phyloP scores from a whole-genome alignment of 1,140 invertebrate genomes.

The Zaprionus kolodkinae region DNA sequence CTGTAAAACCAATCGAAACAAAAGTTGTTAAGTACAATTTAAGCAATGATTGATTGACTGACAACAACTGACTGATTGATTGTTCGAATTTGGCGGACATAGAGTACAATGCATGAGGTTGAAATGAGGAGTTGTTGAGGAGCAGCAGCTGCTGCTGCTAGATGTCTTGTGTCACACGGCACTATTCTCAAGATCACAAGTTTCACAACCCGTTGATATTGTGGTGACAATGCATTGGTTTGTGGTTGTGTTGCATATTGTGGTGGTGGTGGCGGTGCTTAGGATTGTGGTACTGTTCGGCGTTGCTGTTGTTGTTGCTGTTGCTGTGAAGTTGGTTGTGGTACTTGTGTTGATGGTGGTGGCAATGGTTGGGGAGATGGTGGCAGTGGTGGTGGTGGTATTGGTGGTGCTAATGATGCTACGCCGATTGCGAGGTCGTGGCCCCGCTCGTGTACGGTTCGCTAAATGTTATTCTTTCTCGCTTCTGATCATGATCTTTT shows the following conservation, averaged over 20 bases:
- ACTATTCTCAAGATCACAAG: background rate
- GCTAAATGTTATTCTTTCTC: conserved; percentile 79
- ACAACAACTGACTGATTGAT: conserved; percentile 29
- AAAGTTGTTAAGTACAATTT: conserved; percentile 70
- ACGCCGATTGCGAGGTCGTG: conserved; percentile 60
- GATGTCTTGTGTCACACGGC: conserved; percentile 28
- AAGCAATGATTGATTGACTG: conserved; percentile 57
- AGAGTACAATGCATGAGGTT: conserved; percentile 17
- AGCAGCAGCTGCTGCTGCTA: background rate
- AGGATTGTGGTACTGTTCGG: conserved; percentile 25
- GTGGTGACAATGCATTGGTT: conserved; percentile 45
- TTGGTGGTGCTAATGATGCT: conserved; percentile 41
- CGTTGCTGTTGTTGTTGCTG: conserved; percentile 33
- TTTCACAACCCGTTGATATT: conserved; percentile 13
- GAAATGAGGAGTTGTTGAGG: conserved; percentile 29
- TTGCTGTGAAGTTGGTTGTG: conserved; percentile 21
- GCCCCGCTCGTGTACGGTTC: conserved; percentile 39
- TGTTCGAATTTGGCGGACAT: conserved; percentile 13
- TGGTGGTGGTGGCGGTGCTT: conserved; percentile 23
- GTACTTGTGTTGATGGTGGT: conserved; percentile 19
- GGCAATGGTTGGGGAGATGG: conserved; percentile 13
- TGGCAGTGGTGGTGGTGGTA: conserved; percentile 13
- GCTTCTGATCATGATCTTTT: conserved; percentile 84
- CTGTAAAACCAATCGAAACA: conserved; percentile 78
- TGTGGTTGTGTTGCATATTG: conserved; percentile 37